A percentile compares a stretch with the other conserved stretches of the same genome.
These are phyloP conservation scores for Beris chalybata DNA, from an alignment of 2,888 invertebrate species.

Conservation along the genomic window DNA sequence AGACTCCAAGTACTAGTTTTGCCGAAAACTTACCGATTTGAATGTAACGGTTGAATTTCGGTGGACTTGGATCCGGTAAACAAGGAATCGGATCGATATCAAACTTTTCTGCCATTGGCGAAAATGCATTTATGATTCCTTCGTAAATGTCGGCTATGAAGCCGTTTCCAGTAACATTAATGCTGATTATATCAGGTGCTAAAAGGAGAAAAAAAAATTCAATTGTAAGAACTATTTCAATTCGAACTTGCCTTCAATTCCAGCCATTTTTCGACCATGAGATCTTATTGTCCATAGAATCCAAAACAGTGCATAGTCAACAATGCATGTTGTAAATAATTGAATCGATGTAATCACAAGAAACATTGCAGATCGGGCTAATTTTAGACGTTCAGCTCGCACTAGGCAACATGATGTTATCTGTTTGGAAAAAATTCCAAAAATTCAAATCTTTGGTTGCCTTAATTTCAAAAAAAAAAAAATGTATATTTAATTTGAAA, in stretches of 20 bases:
- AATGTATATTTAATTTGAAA: no score
- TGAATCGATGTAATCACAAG: conserved; percentile 70
- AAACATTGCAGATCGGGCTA: conserved; percentile 57
- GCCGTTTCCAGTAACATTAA: conserved; percentile 68
- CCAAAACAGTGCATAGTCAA: conserved; percentile 81
- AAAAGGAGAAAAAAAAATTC: conserved; percentile 16
- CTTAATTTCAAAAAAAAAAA: no score
- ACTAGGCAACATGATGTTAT: conserved; percentile 48
- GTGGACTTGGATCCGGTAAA: conserved; percentile 72
- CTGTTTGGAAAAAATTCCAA: conserved; percentile 40
- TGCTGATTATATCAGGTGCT: conserved; percentile 60
- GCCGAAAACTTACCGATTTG: conserved; percentile 60
- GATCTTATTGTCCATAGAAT: conserved; percentile 62
- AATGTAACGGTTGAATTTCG: conserved; percentile 65
- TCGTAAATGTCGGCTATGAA: conserved; percentile 67
- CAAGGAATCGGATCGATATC: conserved; percentile 69
- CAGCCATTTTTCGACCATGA: conserved; percentile 58
- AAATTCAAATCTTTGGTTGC: no score
- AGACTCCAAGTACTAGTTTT: background rate
- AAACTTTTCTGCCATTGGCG: conserved; percentile 58
- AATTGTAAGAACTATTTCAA: background rate
- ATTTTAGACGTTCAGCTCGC: conserved; percentile 44
- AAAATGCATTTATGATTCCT: conserved; percentile 64
- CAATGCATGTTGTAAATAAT: conserved; percentile 70
- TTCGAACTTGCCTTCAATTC: conserved; percentile 51